A percentile compares a stretch with the other conserved stretches of the same genome.
phyloP scores from a whole-genome alignment of 2,113 vertebrate species.

The Tretioscincus oriximinensis region DNA sequence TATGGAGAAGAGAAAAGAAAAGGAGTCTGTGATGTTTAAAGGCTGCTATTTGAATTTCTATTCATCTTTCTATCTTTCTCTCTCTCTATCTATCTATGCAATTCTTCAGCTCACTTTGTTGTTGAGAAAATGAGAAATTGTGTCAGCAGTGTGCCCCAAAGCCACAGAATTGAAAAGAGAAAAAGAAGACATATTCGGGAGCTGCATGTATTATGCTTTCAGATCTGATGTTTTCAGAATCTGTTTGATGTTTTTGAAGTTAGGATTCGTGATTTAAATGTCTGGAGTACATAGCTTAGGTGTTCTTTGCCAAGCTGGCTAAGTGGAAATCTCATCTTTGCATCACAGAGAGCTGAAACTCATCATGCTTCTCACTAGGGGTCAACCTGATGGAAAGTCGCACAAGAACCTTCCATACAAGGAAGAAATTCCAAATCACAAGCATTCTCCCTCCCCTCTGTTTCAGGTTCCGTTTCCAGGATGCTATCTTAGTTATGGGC shows the following conservation, averaged over 20 bases:
- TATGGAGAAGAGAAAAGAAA: neutral
- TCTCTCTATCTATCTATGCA: neutral
- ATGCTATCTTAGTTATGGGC: no score
- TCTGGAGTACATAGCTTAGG: neutral
- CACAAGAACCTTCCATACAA: no score
- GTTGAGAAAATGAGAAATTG: constrained; percentile 6
- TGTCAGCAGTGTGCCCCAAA: neutral
- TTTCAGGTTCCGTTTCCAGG: no score
- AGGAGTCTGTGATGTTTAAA: neutral
- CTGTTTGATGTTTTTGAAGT: neutral
- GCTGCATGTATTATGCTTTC: constrained; percentile 8
- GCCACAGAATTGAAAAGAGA: neutral
- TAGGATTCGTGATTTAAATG: neutral
- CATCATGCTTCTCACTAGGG: neutral
- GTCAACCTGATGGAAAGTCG: no score
- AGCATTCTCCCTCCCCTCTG: no score
- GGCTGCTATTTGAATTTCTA: neutral
- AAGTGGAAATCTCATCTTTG: neutral
- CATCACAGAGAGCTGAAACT: neutral
- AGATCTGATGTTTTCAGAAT: neutral
- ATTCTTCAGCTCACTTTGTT: neutral
- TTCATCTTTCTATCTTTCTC: neutral
- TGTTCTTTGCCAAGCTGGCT: neutral
- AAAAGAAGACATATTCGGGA: neutral
- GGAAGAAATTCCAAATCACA: no score